Evolutionary conservation across 2,113 vertebrate species (phyloP), one percentile per base, ranked within the genome.

Genomic region (Cacatua alba): DNA sequence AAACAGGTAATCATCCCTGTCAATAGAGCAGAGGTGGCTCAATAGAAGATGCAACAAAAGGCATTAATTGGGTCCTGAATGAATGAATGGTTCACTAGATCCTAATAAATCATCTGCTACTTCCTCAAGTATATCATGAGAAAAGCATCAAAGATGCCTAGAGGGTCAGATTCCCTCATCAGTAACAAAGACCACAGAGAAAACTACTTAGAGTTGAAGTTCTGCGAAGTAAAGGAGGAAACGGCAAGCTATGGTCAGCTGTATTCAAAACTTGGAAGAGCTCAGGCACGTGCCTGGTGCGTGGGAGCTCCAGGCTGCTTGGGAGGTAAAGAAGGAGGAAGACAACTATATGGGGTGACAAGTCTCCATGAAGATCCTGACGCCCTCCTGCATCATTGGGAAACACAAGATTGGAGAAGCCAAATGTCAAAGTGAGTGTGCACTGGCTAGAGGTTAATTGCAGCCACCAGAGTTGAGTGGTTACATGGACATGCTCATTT

Each of bases 361-460:
- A 1, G 48, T 67, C 41, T 59, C 59, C 59, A 13, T 25, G 70
- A 89, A 91, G 92, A 84, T 67, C 78, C 70, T 69, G 72, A 24
- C 2, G 4, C 44, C 9, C 77, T 64, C 65, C 65, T 69, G 39
- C n/a, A 55, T 57, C 8, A 2, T n/a, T 82, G 74, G 46, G 85
- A 92, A 90, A 64, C 18, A 26, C 46, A 87, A 76, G 72, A 96
- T 82, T 26, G 78, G 88, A 95, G 86, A 53, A 92, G 51, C 23
- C 87, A 82, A 80, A 70, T 4, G 10, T 49, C 57, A 86, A 90
- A 91, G 48, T 6, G 12, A 91, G 70, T 4, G 18, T 25, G 2
- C 21, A 6, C n/a, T 84, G 67, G 35, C 71, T 72, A 28, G 70
- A 96, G 93, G 90, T 95, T 96, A 98, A 97, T 94, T 95, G 94